phyloP scores from a whole-genome alignment of 35 echinoderm and acorn worm genomes.

The Heliocidaris tuberculata region DNA sequence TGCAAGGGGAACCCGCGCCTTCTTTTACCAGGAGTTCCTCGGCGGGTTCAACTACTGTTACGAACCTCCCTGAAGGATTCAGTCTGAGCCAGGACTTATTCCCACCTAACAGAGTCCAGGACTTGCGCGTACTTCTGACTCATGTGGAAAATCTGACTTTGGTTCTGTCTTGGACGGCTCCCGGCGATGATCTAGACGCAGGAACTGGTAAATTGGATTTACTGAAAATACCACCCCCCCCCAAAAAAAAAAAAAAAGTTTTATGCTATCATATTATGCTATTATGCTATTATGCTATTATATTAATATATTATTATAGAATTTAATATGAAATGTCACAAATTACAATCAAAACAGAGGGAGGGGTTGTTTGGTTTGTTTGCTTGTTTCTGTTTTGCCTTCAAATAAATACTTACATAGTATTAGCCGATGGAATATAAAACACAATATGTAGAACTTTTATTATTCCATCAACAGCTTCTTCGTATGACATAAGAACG shows the following conservation, averaged over 20 bases:
- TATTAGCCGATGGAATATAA: too few species aligned
- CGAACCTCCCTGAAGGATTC: constrained; percentile 11
- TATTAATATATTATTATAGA: too few species aligned
- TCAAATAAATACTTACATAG: too few species aligned
- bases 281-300: too few species aligned
- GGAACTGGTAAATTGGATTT: constrained; percentile 56
- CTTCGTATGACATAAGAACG: not conserved
- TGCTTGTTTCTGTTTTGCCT: too few species aligned
- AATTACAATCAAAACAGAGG: too few species aligned
- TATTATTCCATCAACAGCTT: not conserved
- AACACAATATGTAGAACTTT: too few species aligned
- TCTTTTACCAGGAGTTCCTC: constrained; percentile 27
- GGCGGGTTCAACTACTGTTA: constrained; percentile 65
- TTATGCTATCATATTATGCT: too few species aligned
- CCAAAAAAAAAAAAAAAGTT: too few species aligned
- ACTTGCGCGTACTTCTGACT: constrained; percentile 54
- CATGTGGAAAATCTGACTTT: constrained; percentile 52
- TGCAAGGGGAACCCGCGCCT: constrained; percentile 25
- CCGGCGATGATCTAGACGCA: constrained; percentile 67
- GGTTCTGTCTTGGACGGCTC: constrained; percentile 60
- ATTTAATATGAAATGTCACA: too few species aligned
- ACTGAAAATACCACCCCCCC: not conserved
- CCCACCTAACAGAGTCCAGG: constrained; percentile 58
- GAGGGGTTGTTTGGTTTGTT: too few species aligned
- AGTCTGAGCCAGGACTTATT: constrained; percentile 54